A percentile compares a stretch with the other conserved stretches of the same genome.
These are phyloP conservation scores for Caenorhabditis briggsae DNA, from an alignment of 1,140 invertebrate species.

Conservation along the genomic window DNA sequence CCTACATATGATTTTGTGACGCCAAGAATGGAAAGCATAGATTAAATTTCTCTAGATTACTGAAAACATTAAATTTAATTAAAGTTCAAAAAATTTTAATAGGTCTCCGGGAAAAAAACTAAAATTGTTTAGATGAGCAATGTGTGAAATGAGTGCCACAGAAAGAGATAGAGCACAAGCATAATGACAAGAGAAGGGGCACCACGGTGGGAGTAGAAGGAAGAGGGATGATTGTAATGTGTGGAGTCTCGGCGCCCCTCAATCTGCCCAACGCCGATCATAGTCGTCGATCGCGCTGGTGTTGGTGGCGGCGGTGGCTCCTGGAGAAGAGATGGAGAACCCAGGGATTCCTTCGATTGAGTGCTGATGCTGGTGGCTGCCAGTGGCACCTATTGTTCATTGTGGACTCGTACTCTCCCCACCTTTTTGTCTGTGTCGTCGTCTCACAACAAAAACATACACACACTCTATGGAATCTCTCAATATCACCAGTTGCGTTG, in stretches of 20 bases:
- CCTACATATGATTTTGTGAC: too few relatives aligned
- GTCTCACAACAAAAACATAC: slow-evolving; percentile 44
- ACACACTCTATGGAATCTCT: not conserved
- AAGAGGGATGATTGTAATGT: slow-evolving; percentile 44
- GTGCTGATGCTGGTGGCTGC: not conserved
- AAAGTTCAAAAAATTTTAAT: too few relatives aligned
- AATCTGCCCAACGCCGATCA: too few relatives aligned
- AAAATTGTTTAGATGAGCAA: slow-evolving; percentile 44
- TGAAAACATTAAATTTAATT: too few relatives aligned
- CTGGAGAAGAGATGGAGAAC: too few relatives aligned
- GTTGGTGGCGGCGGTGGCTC: not conserved
- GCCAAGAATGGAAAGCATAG: too few relatives aligned
- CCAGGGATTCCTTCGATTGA: slow-evolving; percentile 2
- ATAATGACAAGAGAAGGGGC: not conserved
- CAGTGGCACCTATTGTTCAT: slow-evolving; percentile 43
- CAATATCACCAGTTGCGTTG: not conserved
- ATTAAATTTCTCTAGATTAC: too few relatives aligned
- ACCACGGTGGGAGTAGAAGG: slow-evolving; percentile 36
- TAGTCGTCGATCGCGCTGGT: not conserved
- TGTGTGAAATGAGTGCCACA: slow-evolving; percentile 6
- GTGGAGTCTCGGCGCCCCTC: slow-evolving; percentile 43
- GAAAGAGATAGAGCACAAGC: not conserved
- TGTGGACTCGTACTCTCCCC: slow-evolving; percentile 41
- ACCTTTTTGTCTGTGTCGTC: slow-evolving; percentile 4
- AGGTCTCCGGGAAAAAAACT: not conserved